Conservation (phyloP, 1,140 invertebrate species). For the Sycobia sp. region DNA sequence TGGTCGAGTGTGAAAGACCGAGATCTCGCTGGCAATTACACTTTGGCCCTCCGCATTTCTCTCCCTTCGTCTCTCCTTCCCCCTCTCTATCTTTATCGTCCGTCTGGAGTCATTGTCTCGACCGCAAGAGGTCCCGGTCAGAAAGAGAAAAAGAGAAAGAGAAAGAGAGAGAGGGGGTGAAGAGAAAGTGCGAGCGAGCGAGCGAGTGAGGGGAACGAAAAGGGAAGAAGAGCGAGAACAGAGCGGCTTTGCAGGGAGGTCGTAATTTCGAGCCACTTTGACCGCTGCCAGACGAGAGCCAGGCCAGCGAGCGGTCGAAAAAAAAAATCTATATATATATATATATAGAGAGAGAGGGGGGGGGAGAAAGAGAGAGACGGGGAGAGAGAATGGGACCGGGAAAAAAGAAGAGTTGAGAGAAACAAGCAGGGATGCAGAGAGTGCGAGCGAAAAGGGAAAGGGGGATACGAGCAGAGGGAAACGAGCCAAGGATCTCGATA, state of each 20-base stretch:
- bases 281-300: constrained; percentile 24
- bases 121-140: constrained; percentile 32
- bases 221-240: too few relatives aligned
- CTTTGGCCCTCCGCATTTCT: neutral
- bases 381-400: neutral
- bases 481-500: too few relatives aligned
- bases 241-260: constrained; percentile 37
- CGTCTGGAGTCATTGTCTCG: constrained; percentile 45
- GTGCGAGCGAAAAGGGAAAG: neutral
- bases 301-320: neutral
- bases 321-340: too few relatives aligned
- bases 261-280: constrained; percentile 40
- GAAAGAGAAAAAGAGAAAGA: neutral
- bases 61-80: neutral
- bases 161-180: constrained; percentile 6
- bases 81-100: neutral
- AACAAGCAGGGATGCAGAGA: constrained; percentile 8
- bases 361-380: neutral
- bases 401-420: constrained; percentile 13
- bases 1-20: constrained; percentile 6
- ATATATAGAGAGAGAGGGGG: too few relatives aligned
- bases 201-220: constrained; percentile 1
- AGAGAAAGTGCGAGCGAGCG: too few relatives aligned
- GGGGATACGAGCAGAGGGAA: too few relatives aligned
- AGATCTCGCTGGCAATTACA: constrained; percentile 16